Base-by-base conservation (phyloP, 2,888 invertebrate species). In the Ceramica pisi region DNA sequence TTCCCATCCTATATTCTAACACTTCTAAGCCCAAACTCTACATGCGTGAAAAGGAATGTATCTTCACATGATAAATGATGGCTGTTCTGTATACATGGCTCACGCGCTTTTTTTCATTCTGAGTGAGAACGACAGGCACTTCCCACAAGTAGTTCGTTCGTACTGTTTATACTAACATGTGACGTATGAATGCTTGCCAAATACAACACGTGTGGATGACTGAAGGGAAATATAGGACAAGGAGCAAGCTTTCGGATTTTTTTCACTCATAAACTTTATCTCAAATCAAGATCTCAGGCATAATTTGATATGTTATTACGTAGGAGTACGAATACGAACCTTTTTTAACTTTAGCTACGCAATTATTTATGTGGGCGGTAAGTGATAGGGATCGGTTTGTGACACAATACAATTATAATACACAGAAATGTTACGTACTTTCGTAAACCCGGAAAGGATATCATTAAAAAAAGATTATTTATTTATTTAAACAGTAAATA, bases 91-190 rank as follows among this genome's bases (percentile, higher is more conserved):
- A 79, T 80, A 80, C 83, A 80, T 79, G 67, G 74, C 59, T 70
- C 80, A 79, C 83, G 74, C 70, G 55, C 26, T 80, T 80, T 80
- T 78, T 80, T 78, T 57, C 65, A 66, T 82, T 66, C 72, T 21
- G 35, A 60, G 69, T 82, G 64, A 55, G 68, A 78, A 70, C 68
- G 82, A 67, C 65, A 70, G 59, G 35, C 83, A 67, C 75, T 82
- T 82, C 38, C 35, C 57, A 59, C 67, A 82, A 80, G 74, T 79
- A 69, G 72, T 66, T 61, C 56, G 71, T 66, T 59, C 46, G 46
- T 46, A 61, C 51, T 77, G 67, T 78, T 77, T 81, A 78, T 72
- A 68, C 35, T 67, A 62, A 63, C 55, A 48, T 68, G 61, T 62
- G 57, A 12, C 3, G 21, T 26, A 19, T 81, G 78, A 72, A 81